These are phyloP conservation scores for Bufo bufo DNA, from an alignment of 2,113 vertebrate genomes.

Conservation along the genomic window DNA sequence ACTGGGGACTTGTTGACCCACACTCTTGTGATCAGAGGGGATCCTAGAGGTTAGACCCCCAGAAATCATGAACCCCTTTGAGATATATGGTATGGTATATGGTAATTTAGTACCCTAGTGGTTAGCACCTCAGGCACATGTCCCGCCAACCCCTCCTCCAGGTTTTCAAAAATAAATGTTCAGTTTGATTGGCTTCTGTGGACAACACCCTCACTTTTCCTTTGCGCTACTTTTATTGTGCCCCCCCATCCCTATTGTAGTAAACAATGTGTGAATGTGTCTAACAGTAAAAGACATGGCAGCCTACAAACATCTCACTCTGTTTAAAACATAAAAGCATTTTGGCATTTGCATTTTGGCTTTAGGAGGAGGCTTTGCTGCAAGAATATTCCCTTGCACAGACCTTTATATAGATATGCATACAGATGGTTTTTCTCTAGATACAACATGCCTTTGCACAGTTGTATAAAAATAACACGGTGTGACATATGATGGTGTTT, in stretches of 20 bases:
- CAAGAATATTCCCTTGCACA: slow-evolving; percentile 26
- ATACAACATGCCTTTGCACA: slow-evolving; percentile 45
- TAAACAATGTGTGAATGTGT: not conserved
- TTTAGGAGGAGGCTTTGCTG: not conserved
- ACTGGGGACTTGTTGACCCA: too few species aligned
- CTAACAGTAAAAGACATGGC: not conserved
- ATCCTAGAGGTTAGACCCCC: too few species aligned
- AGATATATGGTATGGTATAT: too few species aligned
- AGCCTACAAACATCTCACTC: not conserved
- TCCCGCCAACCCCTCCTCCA: not conserved
- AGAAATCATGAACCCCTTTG: too few species aligned
- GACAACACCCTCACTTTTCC: not conserved
- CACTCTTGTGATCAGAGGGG: too few species aligned
- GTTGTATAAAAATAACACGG: slow-evolving; percentile 46
- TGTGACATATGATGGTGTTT: slow-evolving; percentile 37
- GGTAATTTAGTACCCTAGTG: too few species aligned
- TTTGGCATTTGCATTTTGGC: not conserved
- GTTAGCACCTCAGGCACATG: not conserved
- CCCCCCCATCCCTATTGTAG: not conserved
- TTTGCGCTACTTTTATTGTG: not conserved
- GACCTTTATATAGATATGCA: slow-evolving; percentile 55
- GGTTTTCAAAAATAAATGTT: not conserved
- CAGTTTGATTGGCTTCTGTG: not conserved
- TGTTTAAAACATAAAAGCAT: not conserved
- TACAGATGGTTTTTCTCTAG: slow-evolving; percentile 48